Base-by-base conservation (phyloP, 2,888 invertebrate genomes). In the Syritta pipiens region DNA sequence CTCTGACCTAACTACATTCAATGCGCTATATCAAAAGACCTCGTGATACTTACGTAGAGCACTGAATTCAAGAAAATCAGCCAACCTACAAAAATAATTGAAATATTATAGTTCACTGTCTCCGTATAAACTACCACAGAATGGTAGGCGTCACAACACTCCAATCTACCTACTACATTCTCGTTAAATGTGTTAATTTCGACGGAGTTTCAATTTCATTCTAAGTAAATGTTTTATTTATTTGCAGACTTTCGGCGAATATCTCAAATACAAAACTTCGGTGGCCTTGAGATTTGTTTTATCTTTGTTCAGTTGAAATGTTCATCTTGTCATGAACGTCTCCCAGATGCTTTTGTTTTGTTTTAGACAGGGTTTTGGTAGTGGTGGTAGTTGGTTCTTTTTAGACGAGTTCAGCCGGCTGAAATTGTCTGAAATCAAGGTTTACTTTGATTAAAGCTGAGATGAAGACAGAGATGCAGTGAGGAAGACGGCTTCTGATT, bases 1-100 rank as follows among this genome's bases (percentile, higher is more conserved):
- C 32, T 17, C 9, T 76, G 76, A 76, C 76, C 69, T 49, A 69
- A 51, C 55, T 76, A 57, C 49, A 19, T 57, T 22, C 35, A 26
- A n/a, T n/a, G n/a, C n/a, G n/a, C n/a, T n/a, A n/a, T n/a, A n/a
- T n/a, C n/a, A n/a, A n/a, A n/a, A n/a, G n/a, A n/a, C n/a, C n/a
- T n/a, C n/a, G n/a, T n/a, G n/a, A n/a, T n/a, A n/a, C n/a, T n/a
- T n/a, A n/a, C n/a, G n/a, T n/a, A n/a, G n/a, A n/a, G n/a, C n/a
- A n/a, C n/a, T n/a, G n/a, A n/a, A n/a, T n/a, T n/a, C n/a, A n/a
- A n/a, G n/a, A n/a, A n/a, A n/a, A n/a, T n/a, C 42, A 72, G 48
- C 32, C 24, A 62, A 55, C 57, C 72, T 65, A 65, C 65, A 46
- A 67, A 67, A 72, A 40, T 49, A 42, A 62, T 48, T 24, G 49